phyloP scores from a whole-genome alignment of 2,888 invertebrate species.

The Sarcophaga rosellei region DNA sequence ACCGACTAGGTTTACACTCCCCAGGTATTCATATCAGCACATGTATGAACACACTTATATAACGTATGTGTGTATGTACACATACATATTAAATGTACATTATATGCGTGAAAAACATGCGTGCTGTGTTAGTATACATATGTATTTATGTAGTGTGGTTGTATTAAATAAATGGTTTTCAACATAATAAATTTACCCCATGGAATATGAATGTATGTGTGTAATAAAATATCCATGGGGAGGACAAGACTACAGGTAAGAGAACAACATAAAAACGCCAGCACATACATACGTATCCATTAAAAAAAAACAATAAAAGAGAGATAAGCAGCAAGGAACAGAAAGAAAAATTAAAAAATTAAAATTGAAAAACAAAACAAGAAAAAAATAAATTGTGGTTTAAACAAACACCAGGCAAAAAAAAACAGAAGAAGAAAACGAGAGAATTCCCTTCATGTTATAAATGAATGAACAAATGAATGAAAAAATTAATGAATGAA shows the following conservation, averaged over 20 bases:
- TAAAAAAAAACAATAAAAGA: background rate
- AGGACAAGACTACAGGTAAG: background rate
- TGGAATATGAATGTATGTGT: constrained; percentile 19
- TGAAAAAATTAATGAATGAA: no score
- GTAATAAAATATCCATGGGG: background rate
- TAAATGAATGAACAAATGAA: background rate
- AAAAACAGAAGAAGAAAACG: background rate
- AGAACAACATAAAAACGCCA: background rate
- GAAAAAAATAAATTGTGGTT: background rate
- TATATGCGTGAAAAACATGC: no score
- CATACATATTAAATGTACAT: background rate
- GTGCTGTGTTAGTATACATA: background rate
- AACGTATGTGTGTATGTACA: background rate
- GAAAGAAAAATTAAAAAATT: background rate
- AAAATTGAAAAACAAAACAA: background rate
- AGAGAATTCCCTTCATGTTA: background rate
- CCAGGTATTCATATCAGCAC: background rate
- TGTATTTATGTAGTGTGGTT: background rate
- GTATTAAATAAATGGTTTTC: background rate
- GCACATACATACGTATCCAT: background rate
- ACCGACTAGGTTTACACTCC: background rate
- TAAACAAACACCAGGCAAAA: background rate
- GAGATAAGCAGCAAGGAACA: background rate
- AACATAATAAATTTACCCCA: constrained; percentile 31
- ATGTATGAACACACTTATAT: background rate